Conservation (phyloP, 2,113 vertebrate genomes). For the Nycticorax nycticorax region DNA sequence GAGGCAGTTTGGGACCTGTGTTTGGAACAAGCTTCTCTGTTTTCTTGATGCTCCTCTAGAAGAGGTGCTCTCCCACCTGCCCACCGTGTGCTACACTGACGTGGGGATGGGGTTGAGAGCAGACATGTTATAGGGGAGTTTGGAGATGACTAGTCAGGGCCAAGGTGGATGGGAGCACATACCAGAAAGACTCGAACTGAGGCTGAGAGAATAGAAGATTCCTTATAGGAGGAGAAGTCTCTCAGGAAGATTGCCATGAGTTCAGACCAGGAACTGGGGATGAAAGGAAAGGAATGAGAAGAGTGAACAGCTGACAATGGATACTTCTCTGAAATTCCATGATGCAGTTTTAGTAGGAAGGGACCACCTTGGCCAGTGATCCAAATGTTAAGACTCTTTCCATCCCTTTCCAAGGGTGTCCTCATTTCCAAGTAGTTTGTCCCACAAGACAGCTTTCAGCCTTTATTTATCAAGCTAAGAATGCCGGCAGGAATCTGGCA, state of each 20-base stretch:
- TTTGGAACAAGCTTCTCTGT: neutral
- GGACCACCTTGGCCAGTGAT: neutral
- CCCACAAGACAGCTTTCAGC: neutral
- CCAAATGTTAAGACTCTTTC: neutral
- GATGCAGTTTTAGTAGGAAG: neutral
- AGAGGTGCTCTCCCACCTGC: neutral
- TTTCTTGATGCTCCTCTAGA: neutral
- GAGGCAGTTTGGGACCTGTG: neutral
- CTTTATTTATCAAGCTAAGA: neutral
- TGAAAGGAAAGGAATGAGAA: neutral
- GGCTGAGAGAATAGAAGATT: neutral
- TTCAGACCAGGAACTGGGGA: neutral
- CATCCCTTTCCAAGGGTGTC: neutral
- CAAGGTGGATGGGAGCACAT: neutral
- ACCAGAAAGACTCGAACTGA: neutral
- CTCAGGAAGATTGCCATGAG: neutral
- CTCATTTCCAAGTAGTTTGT: neutral
- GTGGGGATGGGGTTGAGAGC: neutral
- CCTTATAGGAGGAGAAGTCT: neutral
- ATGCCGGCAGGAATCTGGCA: neutral
- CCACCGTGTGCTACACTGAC: accelerated
- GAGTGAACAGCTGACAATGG: neutral
- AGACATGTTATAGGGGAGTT: neutral
- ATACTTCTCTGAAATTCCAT: neutral
- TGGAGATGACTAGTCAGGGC: neutral